phyloP scores from a whole-genome alignment of 1,140 invertebrate species.

The Drosophila quadrilineata region DNA sequence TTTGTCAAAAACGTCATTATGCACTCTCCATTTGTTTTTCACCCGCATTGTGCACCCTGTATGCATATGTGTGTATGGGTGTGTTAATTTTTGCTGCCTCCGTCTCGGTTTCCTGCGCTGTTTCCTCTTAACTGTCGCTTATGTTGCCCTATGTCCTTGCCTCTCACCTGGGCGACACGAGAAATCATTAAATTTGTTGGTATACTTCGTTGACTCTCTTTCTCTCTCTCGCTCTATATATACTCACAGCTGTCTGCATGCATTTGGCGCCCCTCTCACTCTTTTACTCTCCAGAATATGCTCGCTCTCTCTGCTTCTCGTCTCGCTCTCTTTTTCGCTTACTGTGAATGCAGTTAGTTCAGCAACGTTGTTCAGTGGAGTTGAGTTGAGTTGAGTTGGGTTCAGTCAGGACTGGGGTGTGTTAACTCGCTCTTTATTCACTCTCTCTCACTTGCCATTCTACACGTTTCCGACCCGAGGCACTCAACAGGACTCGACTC shows the following conservation, averaged over 20 bases:
- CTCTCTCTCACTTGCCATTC: slow-evolving; percentile 46
- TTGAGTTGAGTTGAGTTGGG: too few relatives aligned
- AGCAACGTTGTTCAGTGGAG: too few relatives aligned
- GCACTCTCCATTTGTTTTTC: slow-evolving; percentile 34
- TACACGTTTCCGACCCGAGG: slow-evolving; percentile 34
- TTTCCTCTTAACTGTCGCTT: slow-evolving; percentile 7
- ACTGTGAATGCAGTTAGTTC: slow-evolving; percentile 37
- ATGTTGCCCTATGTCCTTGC: slow-evolving; percentile 35
- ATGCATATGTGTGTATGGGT: slow-evolving; percentile 2
- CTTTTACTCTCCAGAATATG: neutral
- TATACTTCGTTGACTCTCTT: slow-evolving; percentile 70
- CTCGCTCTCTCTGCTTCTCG: slow-evolving; percentile 5
- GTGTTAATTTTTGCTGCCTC: slow-evolving; percentile 39
- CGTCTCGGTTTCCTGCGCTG: slow-evolving; percentile 33
- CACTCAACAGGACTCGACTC: slow-evolving; percentile 60
- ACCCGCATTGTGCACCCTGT: slow-evolving; percentile 8
- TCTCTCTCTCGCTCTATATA: too few relatives aligned
- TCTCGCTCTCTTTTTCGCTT: neutral
- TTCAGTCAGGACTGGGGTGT: slow-evolving; percentile 43
- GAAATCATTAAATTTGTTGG: slow-evolving; percentile 80
- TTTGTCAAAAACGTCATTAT: slow-evolving; percentile 49
- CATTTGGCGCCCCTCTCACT: slow-evolving; percentile 17
- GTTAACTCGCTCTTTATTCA: slow-evolving; percentile 44
- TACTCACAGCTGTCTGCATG: slow-evolving; percentile 41
- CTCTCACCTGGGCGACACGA: slow-evolving; percentile 52